These are phyloP conservation scores for Salticus scenicus DNA, from an alignment of 2,888 invertebrate species.

Conservation along the genomic window DNA sequence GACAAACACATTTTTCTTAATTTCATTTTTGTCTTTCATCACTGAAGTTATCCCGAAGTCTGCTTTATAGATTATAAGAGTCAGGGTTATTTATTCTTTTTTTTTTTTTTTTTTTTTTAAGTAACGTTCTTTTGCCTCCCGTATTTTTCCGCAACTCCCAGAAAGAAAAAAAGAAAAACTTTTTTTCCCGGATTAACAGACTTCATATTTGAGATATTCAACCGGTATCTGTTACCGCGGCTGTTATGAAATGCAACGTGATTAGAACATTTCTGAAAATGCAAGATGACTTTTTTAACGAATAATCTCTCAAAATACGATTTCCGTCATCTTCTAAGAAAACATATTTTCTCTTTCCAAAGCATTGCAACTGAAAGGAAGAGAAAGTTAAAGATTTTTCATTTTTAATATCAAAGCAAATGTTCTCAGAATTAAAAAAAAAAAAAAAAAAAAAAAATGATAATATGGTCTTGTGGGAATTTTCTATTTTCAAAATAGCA, in stretches of 20 bases:
- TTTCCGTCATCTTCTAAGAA: too few relatives aligned
- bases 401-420: too few relatives aligned
- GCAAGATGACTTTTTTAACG: too few relatives aligned
- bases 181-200: background rate
- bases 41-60: background rate
- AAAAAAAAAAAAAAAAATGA: too few relatives aligned
- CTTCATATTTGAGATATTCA: background rate
- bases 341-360: too few relatives aligned
- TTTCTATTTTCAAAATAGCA: too few relatives aligned
- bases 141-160: background rate
- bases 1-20: conserved; percentile 7
- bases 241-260: background rate
- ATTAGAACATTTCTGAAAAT: background rate
- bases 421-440: too few relatives aligned
- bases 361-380: too few relatives aligned
- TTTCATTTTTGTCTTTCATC: conserved; percentile 2
- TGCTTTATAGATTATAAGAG: background rate
- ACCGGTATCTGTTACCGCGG: background rate
- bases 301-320: too few relatives aligned
- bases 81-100: background rate
- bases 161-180: background rate
- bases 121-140: background rate
- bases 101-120: too few relatives aligned
- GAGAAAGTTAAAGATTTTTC: too few relatives aligned
- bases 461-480: too few relatives aligned